Evolutionary conservation across 2,113 vertebrate genomes (phyloP), one percentile per base, ranked within the genome.

Genomic region (Sinocyclocheilus rhinocerous): DNA sequence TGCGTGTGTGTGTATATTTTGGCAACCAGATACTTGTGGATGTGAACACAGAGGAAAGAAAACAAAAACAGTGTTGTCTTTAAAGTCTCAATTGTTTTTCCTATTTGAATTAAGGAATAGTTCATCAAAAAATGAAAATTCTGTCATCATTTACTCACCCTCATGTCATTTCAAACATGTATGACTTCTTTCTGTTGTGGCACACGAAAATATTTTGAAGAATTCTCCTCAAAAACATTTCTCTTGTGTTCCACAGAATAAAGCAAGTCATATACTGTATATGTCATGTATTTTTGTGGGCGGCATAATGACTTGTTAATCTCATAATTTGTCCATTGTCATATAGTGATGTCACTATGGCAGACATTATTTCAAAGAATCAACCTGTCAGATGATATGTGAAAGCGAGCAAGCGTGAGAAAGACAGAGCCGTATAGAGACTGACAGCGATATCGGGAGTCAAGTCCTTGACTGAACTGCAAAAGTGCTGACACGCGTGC

Each of bases 401-500:
- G 13, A 20, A 11, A 33, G 83, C 12, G 48, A 63, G n/a, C 16
- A 15, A 42, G 33, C 18, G 16, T 65, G 18, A 79, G 57, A 69
- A 39, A 85, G 50, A 84, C 61, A 76, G 39, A 55, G 77, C 65
- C 45, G 26, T 70, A 82, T 84, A 42, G 67, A 75, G 82, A 83
- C 29, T 63, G 75, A 85, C 59, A 55, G 83, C 29, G 48, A 79
- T 50, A 80, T 82, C 16, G 26, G 36, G 29, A 83, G 77, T 79
- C 78, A 87, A 87, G 91, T 88, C 90, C 89, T 88, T 84, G 90
- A 88, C 85, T 89, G 84, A 88, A 85, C 85, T 79, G 81, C 67
- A 75, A 88, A 92, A 92, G 83, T 90, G 91, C 91, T 91, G 91
- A 91, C 89, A 82, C 15, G 33, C 80, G 50, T 81, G 76, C 76